Percentiles rank a stretch among this genome's conserved stretches.
These are phyloP conservation scores for Chlorops oryzae DNA, from an alignment of 1,140 invertebrate genomes.

Conservation along the genomic window DNA sequence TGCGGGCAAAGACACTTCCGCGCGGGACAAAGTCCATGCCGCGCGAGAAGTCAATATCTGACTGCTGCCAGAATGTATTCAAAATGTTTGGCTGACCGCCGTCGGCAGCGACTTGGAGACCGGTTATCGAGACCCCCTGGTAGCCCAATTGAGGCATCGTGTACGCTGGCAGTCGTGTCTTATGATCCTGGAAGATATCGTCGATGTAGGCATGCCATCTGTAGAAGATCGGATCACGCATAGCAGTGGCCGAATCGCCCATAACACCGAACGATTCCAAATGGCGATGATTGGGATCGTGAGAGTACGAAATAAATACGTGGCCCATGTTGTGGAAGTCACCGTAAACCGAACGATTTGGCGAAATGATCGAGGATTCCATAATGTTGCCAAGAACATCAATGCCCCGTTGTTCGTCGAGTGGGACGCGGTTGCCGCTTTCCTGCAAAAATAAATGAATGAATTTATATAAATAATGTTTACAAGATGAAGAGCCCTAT, in stretches of 20 bases:
- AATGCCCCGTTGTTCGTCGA: slow-evolving; percentile 66
- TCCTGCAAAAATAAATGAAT: slow-evolving; percentile 21
- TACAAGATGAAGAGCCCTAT: no score
- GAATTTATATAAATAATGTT: no score
- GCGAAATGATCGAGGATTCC: slow-evolving; percentile 64
- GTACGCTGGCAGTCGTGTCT: slow-evolving; percentile 62
- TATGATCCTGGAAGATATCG: slow-evolving; percentile 71
- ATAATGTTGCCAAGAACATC: slow-evolving; percentile 75
- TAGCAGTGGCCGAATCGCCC: slow-evolving; percentile 66
- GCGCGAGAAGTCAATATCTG: slow-evolving; percentile 64
- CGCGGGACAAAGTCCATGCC: slow-evolving; percentile 71
- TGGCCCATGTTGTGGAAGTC: slow-evolving; percentile 66
- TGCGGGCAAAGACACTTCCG: slow-evolving; percentile 61
- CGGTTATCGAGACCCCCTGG: slow-evolving; percentile 55
- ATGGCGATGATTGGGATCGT: slow-evolving; percentile 67
- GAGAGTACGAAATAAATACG: slow-evolving; percentile 59
- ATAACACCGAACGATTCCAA: slow-evolving; percentile 63
- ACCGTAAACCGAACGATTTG: slow-evolving; percentile 65
- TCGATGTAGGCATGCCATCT: slow-evolving; percentile 77
- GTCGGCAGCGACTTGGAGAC: slow-evolving; percentile 50
- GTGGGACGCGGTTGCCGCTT: slow-evolving; percentile 50
- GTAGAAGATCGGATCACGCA: slow-evolving; percentile 82
- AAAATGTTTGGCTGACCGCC: slow-evolving; percentile 53
- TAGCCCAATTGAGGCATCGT: slow-evolving; percentile 55
- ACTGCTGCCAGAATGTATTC: slow-evolving; percentile 68